phyloP scores from a whole-genome alignment of 2,113 vertebrate species.

The Epinephelus cyanopodus region DNA sequence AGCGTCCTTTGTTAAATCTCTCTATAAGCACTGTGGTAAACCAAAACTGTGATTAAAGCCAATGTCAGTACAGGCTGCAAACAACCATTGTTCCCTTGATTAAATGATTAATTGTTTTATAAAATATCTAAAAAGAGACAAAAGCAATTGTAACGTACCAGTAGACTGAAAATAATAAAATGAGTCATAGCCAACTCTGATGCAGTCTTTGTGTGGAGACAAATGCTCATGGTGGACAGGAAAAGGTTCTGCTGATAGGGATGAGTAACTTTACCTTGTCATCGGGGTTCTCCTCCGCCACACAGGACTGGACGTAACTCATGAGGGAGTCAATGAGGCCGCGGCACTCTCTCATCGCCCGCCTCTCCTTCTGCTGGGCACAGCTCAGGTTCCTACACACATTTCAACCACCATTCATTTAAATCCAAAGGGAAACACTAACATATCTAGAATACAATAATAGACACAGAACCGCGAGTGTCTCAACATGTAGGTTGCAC shows the following conservation, averaged over 20 bases:
- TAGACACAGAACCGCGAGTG: not conserved
- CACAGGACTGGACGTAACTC: constrained; percentile 88
- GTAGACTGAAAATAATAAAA: not conserved
- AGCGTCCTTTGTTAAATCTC: not conserved
- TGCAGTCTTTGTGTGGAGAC: not conserved
- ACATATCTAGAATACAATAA: not conserved
- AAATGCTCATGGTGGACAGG: not conserved
- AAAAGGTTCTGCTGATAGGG: not conserved
- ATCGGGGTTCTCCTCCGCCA: constrained; percentile 86
- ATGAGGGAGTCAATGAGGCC: constrained; percentile 91
- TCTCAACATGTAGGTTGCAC: not conserved
- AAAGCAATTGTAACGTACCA: not conserved
- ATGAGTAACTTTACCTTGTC: constrained; percentile 87
- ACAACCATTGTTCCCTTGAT: not conserved
- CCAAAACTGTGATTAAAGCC: too few species aligned
- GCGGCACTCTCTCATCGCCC: constrained; percentile 87
- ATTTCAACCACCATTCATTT: constrained; percentile 10
- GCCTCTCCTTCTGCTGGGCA: constrained; percentile 78
- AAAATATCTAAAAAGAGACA: not conserved
- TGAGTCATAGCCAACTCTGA: not conserved
- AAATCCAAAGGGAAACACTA: not conserved
- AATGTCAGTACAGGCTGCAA: too few species aligned
- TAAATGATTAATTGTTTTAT: not conserved
- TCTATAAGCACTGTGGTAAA: not conserved
- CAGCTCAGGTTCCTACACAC: constrained; percentile 92